phyloP scores from a whole-genome alignment of 2,113 vertebrate genomes.

The Spea bombifrons region DNA sequence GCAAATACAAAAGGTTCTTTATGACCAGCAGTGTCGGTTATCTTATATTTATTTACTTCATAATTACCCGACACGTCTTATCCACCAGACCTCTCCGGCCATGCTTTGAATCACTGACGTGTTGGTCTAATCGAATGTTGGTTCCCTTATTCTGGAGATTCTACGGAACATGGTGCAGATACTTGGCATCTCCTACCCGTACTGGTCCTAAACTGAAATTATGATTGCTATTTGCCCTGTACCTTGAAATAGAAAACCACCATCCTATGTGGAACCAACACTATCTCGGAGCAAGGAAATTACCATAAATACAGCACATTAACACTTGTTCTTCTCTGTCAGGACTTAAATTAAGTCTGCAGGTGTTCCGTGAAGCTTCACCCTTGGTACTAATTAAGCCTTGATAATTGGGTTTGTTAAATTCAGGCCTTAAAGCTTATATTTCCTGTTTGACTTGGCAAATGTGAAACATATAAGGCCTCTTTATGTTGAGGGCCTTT shows the following conservation, averaged over 20 bases:
- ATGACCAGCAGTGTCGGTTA: slow-evolving; percentile 23
- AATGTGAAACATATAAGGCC: slow-evolving; percentile 57
- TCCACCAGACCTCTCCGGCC: slow-evolving; percentile 14
- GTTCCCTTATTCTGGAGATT: slow-evolving; percentile 15
- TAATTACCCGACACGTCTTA: slow-evolving; percentile 10
- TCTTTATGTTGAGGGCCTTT: slow-evolving; percentile 51
- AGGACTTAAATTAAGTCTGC: slow-evolving; percentile 99
- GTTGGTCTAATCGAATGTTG: slow-evolving; percentile 28
- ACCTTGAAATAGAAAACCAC: slow-evolving; percentile 65
- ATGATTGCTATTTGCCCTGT: slow-evolving; percentile 68
- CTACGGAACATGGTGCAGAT: slow-evolving; percentile 58
- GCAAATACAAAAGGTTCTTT: not conserved
- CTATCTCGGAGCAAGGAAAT: slow-evolving; percentile 81
- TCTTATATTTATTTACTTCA: slow-evolving; percentile 24
- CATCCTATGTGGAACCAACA: slow-evolving; percentile 61
- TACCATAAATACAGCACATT: slow-evolving; percentile 99
- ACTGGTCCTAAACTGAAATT: slow-evolving; percentile 62
- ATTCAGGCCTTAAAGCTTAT: slow-evolving; percentile 94
- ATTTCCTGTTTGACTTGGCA: slow-evolving; percentile 80
- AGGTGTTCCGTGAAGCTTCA: slow-evolving; percentile 98
- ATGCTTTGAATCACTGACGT: slow-evolving; percentile 1
- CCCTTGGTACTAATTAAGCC: slow-evolving; percentile 99
- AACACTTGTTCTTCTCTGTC: slow-evolving; percentile 99
- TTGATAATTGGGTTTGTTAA: slow-evolving; percentile 99
- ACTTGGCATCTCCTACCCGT: slow-evolving; percentile 54